Evolutionary conservation across 2,797 vertebrate genomes (phyloP).

Genomic region (Kryptolebias ocellatus): DNA sequence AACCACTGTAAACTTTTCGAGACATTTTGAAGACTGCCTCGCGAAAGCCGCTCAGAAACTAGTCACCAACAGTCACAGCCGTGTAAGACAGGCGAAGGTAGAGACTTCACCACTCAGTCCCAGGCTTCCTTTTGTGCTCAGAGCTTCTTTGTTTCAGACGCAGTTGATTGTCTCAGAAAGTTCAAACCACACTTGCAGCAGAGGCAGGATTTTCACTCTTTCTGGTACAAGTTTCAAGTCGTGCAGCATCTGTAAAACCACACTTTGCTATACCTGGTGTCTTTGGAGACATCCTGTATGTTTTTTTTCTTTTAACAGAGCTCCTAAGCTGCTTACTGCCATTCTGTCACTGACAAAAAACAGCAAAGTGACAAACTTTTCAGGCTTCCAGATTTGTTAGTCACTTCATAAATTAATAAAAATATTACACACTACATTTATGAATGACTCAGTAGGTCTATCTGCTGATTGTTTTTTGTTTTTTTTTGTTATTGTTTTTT

Average conservation of each 20-base stretch:
- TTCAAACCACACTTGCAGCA: conserved; percentile 39
- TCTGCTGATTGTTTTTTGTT: no score
- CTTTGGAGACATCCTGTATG: conserved; percentile 25
- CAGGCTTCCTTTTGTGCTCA: conserved; percentile 30
- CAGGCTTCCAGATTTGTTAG: neutral
- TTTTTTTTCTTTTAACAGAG: no score
- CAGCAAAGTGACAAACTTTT: conserved; percentile 6
- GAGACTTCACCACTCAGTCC: conserved; percentile 48
- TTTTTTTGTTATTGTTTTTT: neutral
- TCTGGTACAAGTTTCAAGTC: conserved; percentile 25
- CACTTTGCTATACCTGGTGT: conserved; percentile 15
- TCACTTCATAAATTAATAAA: neutral
- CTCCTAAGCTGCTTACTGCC: conserved; percentile 8
- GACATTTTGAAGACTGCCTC: no score
- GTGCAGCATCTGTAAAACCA: conserved; percentile 24
- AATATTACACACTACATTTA: neutral
- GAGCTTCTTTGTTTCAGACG: conserved; percentile 35
- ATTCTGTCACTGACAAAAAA: conserved; percentile 25
- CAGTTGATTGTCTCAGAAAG: conserved; percentile 24
- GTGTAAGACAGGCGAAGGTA: conserved; percentile 40
- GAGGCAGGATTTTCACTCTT: conserved; percentile 28
- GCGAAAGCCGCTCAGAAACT: no score
- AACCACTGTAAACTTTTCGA: no score
- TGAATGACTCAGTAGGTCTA: conserved; percentile 4
- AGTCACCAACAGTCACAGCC: no score